Evolutionary conservation across 2,797 vertebrate species (phyloP).

Genomic region (Neostethus bicornis): DNA sequence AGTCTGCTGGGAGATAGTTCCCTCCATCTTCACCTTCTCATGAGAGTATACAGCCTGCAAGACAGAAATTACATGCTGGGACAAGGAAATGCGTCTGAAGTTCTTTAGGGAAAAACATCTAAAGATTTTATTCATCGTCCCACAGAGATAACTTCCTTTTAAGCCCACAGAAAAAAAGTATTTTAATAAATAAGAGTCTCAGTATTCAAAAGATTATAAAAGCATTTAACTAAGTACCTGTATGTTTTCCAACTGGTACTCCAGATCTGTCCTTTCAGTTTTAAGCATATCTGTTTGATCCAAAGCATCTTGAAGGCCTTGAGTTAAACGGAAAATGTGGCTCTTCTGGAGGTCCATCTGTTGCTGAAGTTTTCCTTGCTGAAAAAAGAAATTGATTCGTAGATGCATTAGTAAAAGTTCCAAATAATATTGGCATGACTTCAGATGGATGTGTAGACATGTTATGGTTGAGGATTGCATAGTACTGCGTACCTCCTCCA

Average conservation of each 20-base stretch:
- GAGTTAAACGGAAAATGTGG: conserved; percentile 97
- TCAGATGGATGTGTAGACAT: not conserved
- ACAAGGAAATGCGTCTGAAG: conserved; percentile 31
- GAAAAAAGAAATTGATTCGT: conserved; percentile 12
- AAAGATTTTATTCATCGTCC: conserved; percentile 4
- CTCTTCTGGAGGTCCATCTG: conserved; percentile 99
- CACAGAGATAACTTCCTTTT: conserved; percentile 25
- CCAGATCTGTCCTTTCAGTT: conserved; percentile 94
- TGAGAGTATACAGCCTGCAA: conserved; percentile 95
- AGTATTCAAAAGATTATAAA: conserved; percentile 12
- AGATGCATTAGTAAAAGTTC: not conserved
- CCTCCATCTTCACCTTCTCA: conserved; percentile 99
- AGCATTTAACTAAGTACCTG: conserved; percentile 64
- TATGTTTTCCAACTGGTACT: conserved; percentile 89
- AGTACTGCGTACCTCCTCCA: conserved; percentile 89
- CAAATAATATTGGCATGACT: conserved; percentile 1
- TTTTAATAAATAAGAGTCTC: conserved; percentile 25
- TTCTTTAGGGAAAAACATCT: conserved; percentile 30
- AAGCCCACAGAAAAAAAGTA: conserved; percentile 18
- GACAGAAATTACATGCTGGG: conserved; percentile 40
- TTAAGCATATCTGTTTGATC: conserved; percentile 97
- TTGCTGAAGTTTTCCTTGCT: conserved; percentile 98
- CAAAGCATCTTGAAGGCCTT: conserved; percentile 95
- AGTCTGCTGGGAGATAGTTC: conserved; percentile 98
- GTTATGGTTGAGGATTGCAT: not conserved